Percentiles rank a stretch among this genome's conserved stretches.
Evolutionary conservation across 2,888 invertebrate genomes (phyloP).

Genomic region (Kuschelorhynchus macadamiae): DNA sequence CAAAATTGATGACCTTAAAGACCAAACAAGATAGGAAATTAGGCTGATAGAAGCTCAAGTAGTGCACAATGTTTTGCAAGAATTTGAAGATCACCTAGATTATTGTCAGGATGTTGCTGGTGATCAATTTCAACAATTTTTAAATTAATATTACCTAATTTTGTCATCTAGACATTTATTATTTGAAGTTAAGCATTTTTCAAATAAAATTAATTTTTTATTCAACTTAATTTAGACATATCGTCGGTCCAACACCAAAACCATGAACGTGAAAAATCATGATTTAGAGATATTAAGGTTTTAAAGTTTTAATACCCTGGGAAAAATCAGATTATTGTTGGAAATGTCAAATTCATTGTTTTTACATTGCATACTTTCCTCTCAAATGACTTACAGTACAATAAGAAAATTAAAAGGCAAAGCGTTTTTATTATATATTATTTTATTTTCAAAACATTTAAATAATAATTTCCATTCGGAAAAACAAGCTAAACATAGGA

Average conservation of each 20-base stretch:
- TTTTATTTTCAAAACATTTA: not conserved
- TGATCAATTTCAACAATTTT: no score
- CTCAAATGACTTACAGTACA: slow-evolving; percentile 1
- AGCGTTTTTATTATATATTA: not conserved
- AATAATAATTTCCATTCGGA: not conserved
- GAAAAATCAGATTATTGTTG: slow-evolving; percentile 7
- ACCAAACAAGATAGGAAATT: no score
- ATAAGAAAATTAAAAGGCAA: not conserved
- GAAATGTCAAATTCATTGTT: slow-evolving; percentile 15
- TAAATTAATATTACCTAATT: no score
- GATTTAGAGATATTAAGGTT: slow-evolving; percentile 1
- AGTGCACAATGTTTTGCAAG: no score
- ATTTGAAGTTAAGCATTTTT: no score
- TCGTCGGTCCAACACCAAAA: slow-evolving; percentile 16
- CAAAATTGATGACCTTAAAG: no score
- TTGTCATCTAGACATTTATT: no score
- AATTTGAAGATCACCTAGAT: no score
- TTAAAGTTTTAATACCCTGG: slow-evolving; percentile 10
- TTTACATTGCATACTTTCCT: slow-evolving; percentile 10
- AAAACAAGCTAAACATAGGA: not conserved
- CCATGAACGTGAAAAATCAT: slow-evolving; percentile 7
- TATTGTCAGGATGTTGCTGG: no score
- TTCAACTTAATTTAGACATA: no score
- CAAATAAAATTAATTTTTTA: no score
- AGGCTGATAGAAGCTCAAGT: no score